Percentiles rank a stretch among this genome's conserved stretches.
These are phyloP conservation scores for Petrolisthes cinctipes DNA, from an alignment of 2,888 invertebrate species.

Conservation along the genomic window DNA sequence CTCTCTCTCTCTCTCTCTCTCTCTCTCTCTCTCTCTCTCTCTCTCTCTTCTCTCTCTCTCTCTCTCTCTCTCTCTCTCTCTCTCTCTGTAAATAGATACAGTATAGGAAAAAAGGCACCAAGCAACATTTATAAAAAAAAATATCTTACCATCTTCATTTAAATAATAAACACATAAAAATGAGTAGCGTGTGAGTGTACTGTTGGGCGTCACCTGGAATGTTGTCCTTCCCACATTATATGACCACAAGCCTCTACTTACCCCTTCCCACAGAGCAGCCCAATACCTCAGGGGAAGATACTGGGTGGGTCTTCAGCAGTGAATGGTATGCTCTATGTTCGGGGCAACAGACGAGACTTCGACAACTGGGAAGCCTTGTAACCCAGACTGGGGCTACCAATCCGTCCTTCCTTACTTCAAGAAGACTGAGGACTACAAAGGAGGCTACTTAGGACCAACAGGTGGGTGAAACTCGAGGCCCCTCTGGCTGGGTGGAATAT, in stretches of 20 bases:
- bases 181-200: not conserved
- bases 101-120: no score
- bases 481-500: no score
- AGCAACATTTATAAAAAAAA: no score
- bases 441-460: not conserved
- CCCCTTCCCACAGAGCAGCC: slow-evolving; percentile 75
- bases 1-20: slow-evolving; percentile 1
- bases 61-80: not conserved
- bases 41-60: not conserved
- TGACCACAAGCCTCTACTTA: no score
- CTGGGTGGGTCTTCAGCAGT: slow-evolving; percentile 89
- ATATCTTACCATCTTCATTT: no score
- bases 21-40: not conserved
- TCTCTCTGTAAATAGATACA: not conserved
- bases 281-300: slow-evolving; percentile 89
- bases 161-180: no score
- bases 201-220: not conserved
- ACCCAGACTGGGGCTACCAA: slow-evolving; percentile 88
- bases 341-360: slow-evolving; percentile 88
- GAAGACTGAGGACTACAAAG: slow-evolving; percentile 76
- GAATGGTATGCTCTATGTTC: slow-evolving; percentile 91
- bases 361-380: slow-evolving; percentile 88
- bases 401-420: slow-evolving; percentile 84
- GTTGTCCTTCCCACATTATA: not conserved
- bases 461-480: no score